phyloP scores from a whole-genome alignment of 1,140 invertebrate species.

The Metopolophium dirhodum region DNA sequence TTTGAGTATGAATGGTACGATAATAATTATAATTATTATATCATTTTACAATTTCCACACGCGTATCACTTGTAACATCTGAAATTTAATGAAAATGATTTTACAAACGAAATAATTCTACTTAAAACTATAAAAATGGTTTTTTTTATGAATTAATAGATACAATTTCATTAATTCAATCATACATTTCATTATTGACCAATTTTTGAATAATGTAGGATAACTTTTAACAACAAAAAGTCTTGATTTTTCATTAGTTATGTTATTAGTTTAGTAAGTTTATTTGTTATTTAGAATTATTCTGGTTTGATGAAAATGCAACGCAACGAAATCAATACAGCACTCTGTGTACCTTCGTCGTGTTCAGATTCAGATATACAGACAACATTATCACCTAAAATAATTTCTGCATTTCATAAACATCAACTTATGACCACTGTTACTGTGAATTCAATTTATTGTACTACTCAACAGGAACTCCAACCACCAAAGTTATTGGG shows the following conservation, averaged over 20 bases:
- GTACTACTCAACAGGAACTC: constrained; percentile 12
- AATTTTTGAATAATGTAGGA: not conserved
- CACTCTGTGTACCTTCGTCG: constrained; percentile 14
- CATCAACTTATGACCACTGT: not conserved
- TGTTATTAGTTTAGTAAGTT: not conserved
- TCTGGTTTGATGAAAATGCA: not conserved
- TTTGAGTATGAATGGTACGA: not conserved
- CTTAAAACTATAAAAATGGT: not conserved
- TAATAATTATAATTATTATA: not conserved
- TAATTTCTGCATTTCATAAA: constrained; percentile 16
- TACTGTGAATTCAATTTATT: constrained; percentile 20
- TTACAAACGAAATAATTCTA: not conserved
- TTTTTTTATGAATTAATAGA: not conserved
- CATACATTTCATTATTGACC: not conserved
- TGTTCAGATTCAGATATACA: constrained; percentile 19
- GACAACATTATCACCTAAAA: constrained; percentile 32
- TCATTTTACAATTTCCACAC: no score
- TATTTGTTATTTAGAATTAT: not conserved
- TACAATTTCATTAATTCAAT: not conserved
- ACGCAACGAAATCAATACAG: constrained; percentile 41
- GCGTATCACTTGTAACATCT: not conserved
- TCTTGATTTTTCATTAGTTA: not conserved
- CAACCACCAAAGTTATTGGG: not conserved
- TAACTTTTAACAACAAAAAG: not conserved
- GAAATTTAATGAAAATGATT: not conserved